Evolutionary conservation across 2,888 invertebrate genomes (phyloP).

Genomic region (Acanthoscelides obtectus): DNA sequence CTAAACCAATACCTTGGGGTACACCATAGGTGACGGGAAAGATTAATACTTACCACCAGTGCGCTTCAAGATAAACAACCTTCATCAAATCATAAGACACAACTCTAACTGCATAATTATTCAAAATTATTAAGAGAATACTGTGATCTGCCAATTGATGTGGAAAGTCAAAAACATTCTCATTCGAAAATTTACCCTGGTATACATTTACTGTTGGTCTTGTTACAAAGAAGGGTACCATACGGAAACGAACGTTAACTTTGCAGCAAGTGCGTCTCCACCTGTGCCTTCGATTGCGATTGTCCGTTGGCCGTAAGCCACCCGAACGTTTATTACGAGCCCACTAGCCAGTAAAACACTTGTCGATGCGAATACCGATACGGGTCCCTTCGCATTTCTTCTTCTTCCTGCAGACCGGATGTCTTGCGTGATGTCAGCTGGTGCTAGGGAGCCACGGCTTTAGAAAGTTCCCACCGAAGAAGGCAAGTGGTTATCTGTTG

Average conservation of each 20-base stretch:
- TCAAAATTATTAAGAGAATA: too few relatives aligned
- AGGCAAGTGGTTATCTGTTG: constrained; percentile 10
- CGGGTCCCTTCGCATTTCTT: background rate
- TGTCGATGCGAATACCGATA: background rate
- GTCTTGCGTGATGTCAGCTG: constrained; percentile 24
- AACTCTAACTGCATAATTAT: too few relatives aligned
- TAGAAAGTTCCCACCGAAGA: constrained; percentile 20
- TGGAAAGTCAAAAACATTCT: too few relatives aligned
- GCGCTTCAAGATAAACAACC: too few relatives aligned
- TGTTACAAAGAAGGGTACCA: background rate
- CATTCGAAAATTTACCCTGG: too few relatives aligned
- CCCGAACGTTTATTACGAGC: background rate
- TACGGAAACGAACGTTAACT: background rate
- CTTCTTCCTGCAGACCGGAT: background rate
- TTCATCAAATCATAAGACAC: too few relatives aligned
- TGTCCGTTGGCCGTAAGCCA: background rate
- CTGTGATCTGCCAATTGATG: too few relatives aligned
- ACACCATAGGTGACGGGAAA: too few relatives aligned
- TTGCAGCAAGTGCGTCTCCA: background rate
- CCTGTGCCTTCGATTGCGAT: background rate
- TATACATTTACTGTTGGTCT: background rate
- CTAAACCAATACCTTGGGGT: too few relatives aligned
- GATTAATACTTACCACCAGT: too few relatives aligned
- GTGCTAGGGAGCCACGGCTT: constrained; percentile 19
- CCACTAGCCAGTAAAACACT: background rate